A percentile compares a stretch with the other conserved stretches of the same genome.
Evolutionary conservation across 1,140 invertebrate genomes (phyloP).

Genomic region (Lasioglossum albipes): DNA sequence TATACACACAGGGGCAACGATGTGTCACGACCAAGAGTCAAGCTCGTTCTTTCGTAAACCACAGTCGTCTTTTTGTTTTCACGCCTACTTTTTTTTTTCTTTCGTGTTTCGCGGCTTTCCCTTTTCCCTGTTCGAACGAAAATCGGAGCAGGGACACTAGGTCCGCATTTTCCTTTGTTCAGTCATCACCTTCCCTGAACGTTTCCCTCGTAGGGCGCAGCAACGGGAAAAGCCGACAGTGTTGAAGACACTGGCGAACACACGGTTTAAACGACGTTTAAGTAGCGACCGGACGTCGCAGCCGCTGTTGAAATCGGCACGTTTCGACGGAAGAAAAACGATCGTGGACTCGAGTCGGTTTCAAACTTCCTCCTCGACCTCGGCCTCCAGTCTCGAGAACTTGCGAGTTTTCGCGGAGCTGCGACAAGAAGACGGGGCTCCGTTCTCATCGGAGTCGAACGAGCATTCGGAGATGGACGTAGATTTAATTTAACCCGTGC

Average conservation of each 20-base stretch:
- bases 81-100: too few species aligned
- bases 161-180: slow-evolving; percentile 57
- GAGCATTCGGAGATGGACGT: slow-evolving; percentile 46
- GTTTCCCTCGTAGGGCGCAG: slow-evolving; percentile 62
- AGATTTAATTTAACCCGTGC: slow-evolving; percentile 40
- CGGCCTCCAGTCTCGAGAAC: slow-evolving; percentile 31
- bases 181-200: slow-evolving; percentile 62
- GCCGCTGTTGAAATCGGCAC: slow-evolving; percentile 44
- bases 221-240: slow-evolving; percentile 45
- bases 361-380: slow-evolving; percentile 11
- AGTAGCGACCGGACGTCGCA: slow-evolving; percentile 44
- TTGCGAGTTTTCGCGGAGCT: slow-evolving; percentile 16
- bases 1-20: too few species aligned
- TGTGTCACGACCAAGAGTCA: neutral
- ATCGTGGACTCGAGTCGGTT: slow-evolving; percentile 33
- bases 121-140: neutral
- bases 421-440: slow-evolving; percentile 21
- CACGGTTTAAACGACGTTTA: slow-evolving; percentile 52
- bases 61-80: neutral
- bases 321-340: slow-evolving; percentile 23
- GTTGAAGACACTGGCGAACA: slow-evolving; percentile 42
- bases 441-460: slow-evolving; percentile 26
- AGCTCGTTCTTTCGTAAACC: neutral
- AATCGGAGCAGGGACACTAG: slow-evolving; percentile 55
- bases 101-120: neutral